phyloP scores from a whole-genome alignment of 2,888 invertebrate species.

The Atrina japonica region DNA sequence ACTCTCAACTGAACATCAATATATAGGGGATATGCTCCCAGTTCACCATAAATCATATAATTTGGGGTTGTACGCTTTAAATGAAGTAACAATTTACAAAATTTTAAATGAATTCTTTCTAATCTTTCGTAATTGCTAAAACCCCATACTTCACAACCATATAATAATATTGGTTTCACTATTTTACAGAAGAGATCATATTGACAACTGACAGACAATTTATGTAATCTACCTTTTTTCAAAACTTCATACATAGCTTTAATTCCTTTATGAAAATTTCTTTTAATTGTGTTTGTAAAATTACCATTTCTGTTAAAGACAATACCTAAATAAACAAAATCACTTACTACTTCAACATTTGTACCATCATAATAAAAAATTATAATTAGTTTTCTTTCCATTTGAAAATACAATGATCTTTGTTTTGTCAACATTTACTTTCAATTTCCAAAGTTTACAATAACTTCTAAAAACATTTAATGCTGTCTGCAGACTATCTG shows the following conservation, averaged over 20 bases:
- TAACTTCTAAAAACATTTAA: no score
- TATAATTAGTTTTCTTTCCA: no score
- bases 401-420: no score
- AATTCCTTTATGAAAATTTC: neutral
- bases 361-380: no score
- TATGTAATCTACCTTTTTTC: constrained; percentile 3
- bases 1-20: neutral
- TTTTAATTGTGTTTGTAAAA: neutral
- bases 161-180: neutral
- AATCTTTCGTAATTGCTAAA: no score
- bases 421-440: no score
- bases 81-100: neutral
- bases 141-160: no score
- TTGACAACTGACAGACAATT: constrained; percentile 1
- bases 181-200: neutral
- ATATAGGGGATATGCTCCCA: neutral
- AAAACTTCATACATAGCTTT: neutral
- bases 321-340: neutral
- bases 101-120: no score
- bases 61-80: neutral
- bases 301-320: neutral
- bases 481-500: no score
- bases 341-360: no score
- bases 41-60: constrained; percentile 1
- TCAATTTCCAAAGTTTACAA: no score